Percentiles rank a stretch among this genome's conserved stretches.
Evolutionary conservation across 2,888 invertebrate genomes (phyloP).

Genomic region (Eulithis testata): DNA sequence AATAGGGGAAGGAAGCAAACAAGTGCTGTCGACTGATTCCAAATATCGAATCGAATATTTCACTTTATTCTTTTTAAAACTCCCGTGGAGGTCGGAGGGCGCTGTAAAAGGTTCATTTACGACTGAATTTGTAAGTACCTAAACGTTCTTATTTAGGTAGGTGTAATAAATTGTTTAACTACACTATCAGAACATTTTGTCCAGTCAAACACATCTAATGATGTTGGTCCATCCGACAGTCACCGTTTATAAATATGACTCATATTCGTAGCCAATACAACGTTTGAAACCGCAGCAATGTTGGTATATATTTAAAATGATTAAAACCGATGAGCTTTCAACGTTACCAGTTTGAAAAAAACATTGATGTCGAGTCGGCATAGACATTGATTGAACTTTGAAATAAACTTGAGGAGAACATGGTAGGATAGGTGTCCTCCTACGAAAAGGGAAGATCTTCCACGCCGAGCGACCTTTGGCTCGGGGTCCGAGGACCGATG

Average conservation of each 20-base stretch:
- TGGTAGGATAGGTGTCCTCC: no score
- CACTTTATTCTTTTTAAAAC: constrained; percentile 59
- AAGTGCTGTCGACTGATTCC: constrained; percentile 73
- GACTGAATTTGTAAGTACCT: neutral
- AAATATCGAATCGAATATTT: constrained; percentile 70
- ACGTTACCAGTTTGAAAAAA: constrained; percentile 53
- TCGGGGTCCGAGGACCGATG: no score
- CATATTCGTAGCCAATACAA: constrained; percentile 36
- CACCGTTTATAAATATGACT: constrained; percentile 34
- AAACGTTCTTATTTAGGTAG: neutral
- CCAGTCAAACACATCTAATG: constrained; percentile 16
- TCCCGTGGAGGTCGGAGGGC: constrained; percentile 42
- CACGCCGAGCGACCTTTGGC: no score
- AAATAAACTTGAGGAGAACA: no score
- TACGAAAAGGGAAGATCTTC: no score
- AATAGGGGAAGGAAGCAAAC: constrained; percentile 75
- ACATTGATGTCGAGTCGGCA: constrained; percentile 54
- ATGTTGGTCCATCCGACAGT: constrained; percentile 8
- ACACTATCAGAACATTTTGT: neutral
- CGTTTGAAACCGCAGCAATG: constrained; percentile 35
- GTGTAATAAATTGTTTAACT: constrained; percentile 4
- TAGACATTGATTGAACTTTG: neutral
- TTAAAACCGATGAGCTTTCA: constrained; percentile 59
- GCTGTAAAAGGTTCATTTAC: constrained; percentile 6
- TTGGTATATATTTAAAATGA: constrained; percentile 59